These are phyloP conservation scores for Panonychus citri DNA, from an alignment of 1,140 invertebrate species.

Conservation along the genomic window DNA sequence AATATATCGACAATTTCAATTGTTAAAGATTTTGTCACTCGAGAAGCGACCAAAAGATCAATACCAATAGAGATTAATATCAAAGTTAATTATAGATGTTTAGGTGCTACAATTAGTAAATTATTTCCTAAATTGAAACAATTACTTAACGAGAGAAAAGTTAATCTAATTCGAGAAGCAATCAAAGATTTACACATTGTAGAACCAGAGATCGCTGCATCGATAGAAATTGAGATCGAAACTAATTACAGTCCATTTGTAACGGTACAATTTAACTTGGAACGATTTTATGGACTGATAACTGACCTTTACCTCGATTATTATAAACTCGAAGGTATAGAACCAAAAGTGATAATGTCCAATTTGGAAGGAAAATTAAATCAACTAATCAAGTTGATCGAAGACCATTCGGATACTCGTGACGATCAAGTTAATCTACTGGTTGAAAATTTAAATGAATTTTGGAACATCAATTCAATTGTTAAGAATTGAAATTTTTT, in stretches of 20 bases:
- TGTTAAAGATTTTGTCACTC: constrained; percentile 53
- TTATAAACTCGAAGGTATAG: constrained; percentile 7
- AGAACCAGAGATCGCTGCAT: constrained; percentile 7
- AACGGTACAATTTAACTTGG: not conserved
- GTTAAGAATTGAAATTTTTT: too few relatives aligned
- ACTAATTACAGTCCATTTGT: not conserved
- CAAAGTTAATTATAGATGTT: constrained; percentile 38
- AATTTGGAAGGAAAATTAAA: constrained; percentile 2
- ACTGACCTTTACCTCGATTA: constrained; percentile 13
- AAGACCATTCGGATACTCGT: not conserved
- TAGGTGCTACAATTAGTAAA: constrained; percentile 36
- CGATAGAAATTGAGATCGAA: constrained; percentile 3
- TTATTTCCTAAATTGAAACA: constrained; percentile 39
- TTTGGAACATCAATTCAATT: not conserved
- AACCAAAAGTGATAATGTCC: not conserved
- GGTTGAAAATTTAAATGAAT: constrained; percentile 6
- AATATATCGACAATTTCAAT: constrained; percentile 66
- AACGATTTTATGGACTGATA: constrained; percentile 11
- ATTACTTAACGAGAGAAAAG: not conserved
- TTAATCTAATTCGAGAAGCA: constrained; percentile 5
- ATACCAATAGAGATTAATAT: constrained; percentile 40
- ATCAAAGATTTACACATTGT: constrained; percentile 6
- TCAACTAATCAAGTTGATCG: constrained; percentile 6
- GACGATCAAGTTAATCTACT: not conserved
- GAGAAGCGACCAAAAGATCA: constrained; percentile 61